A percentile compares a stretch with the other conserved stretches of the same genome.
Evolutionary conservation across 1,140 invertebrate genomes (phyloP).

Genomic region (Ephestia elutella): DNA sequence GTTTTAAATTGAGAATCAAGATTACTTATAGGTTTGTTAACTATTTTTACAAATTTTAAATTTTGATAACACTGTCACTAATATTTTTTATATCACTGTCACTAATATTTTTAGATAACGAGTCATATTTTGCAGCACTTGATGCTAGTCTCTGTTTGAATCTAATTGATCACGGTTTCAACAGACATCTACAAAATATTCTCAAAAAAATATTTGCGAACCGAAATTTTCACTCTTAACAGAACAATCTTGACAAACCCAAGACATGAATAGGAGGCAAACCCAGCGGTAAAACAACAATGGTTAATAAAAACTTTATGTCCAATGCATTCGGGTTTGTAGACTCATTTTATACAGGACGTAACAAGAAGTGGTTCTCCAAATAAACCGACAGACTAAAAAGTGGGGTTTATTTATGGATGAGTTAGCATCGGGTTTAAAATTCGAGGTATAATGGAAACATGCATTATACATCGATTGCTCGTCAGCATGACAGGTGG

Average conservation of each 20-base stretch:
- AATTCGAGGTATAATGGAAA: conserved; percentile 3
- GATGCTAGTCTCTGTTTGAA: too few species aligned
- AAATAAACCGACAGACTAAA: not conserved
- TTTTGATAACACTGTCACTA: too few species aligned
- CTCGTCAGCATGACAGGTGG: not conserved
- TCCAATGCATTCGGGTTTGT: conserved; percentile 4
- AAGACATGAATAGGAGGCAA: conserved; percentile 3
- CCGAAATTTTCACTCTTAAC: not conserved
- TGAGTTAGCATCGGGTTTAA: not conserved
- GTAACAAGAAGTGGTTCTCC: conserved; percentile 4
- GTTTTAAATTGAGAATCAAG: not conserved
- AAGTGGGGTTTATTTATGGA: not conserved
- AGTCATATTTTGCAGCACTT: too few species aligned
- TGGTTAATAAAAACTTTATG: conserved; percentile 5
- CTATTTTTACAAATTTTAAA: too few species aligned
- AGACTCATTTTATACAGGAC: conserved; percentile 4
- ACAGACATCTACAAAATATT: not conserved
- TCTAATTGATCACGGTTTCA: not conserved
- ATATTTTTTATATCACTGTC: too few species aligned
- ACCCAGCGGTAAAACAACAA: conserved; percentile 3
- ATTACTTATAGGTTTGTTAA: too few species aligned
- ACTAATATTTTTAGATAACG: too few species aligned
- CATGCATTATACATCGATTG: conserved; percentile 2
- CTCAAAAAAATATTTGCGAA: not conserved
- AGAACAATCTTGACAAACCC: not conserved